Conservation (phyloP, 2,888 invertebrate species). For the Dynastes grantii region DNA sequence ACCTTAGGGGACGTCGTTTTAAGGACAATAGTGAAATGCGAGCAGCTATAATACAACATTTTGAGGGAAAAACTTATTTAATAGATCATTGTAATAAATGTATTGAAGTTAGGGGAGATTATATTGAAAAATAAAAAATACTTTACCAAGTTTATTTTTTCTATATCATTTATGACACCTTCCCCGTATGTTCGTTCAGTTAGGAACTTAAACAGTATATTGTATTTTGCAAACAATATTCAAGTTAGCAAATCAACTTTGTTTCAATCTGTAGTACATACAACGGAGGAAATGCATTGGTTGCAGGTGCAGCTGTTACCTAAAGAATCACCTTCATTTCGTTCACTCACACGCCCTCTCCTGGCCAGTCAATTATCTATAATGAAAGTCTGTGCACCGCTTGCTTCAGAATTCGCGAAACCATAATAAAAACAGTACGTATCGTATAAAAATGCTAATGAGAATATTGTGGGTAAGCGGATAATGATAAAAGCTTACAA, state of each 20-base stretch:
- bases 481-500: constrained; percentile 37
- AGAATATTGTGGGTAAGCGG: constrained; percentile 40
- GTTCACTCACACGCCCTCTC: constrained; percentile 29
- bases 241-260: background rate
- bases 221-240: too few species aligned
- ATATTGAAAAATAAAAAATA: too few species aligned
- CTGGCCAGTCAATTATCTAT: constrained; percentile 27
- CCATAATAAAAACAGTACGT: constrained; percentile 29
- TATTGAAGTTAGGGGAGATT: too few species aligned
- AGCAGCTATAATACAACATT: too few species aligned
- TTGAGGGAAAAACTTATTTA: too few species aligned
- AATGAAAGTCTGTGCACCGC: constrained; percentile 37
- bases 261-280: background rate
- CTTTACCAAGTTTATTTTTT: too few species aligned
- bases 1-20: too few species aligned
- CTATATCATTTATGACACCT: too few species aligned
- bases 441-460: constrained; percentile 47
- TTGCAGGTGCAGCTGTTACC: constrained; percentile 29
- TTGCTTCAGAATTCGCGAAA: constrained; percentile 37
- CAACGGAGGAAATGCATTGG: constrained; percentile 10
- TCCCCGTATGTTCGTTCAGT: too few species aligned
- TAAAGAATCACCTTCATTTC: constrained; percentile 15
- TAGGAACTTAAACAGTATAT: too few species aligned
- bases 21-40: too few species aligned
- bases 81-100: too few species aligned